Evolutionary conservation across 2,888 invertebrate species (phyloP).

Genomic region (Physocephala rufipes): DNA sequence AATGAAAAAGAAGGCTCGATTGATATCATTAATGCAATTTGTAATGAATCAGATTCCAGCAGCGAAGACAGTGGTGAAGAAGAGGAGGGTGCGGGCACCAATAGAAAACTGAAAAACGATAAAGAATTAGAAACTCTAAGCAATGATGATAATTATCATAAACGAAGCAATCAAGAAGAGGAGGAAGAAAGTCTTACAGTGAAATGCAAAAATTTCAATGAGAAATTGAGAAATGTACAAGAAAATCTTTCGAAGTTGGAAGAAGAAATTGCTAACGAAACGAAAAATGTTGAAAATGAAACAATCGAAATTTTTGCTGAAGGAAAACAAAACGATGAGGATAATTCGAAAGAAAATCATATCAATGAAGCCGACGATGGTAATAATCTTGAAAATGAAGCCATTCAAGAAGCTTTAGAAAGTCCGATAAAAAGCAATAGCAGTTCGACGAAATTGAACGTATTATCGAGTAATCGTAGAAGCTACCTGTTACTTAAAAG

Average conservation of each 20-base stretch:
- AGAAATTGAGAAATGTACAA: conserved; percentile 49
- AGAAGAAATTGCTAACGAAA: conserved; percentile 46
- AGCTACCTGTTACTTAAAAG: conserved; percentile 47
- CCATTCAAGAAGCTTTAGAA: conserved; percentile 36
- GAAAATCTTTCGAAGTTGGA: conserved; percentile 48
- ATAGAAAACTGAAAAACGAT: conserved; percentile 45
- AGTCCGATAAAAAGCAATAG: conserved; percentile 39
- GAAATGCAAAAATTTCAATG: conserved; percentile 41
- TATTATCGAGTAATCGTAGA: conserved; percentile 42
- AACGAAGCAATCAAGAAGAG: conserved; percentile 12
- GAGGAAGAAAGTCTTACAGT: conserved; percentile 38
- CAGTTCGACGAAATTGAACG: conserved; percentile 15
- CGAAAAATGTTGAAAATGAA: conserved; percentile 25
- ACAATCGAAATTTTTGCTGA: conserved; percentile 21
- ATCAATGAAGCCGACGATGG: conserved; percentile 39
- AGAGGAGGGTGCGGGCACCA: conserved; percentile 42
- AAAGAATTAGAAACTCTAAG: conserved; percentile 30
- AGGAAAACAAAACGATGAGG: conserved; percentile 35
- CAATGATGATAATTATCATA: conserved; percentile 10
- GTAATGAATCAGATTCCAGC: conserved; percentile 56
- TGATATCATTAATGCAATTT: conserved; percentile 63
- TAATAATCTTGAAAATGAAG: conserved; percentile 38
- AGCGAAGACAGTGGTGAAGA: conserved; percentile 48
- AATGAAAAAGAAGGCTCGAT: conserved; percentile 60
- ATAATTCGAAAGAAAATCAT: conserved; percentile 24